phyloP scores from a whole-genome alignment of 1,140 invertebrate genomes.

The Anastrepha ludens region DNA sequence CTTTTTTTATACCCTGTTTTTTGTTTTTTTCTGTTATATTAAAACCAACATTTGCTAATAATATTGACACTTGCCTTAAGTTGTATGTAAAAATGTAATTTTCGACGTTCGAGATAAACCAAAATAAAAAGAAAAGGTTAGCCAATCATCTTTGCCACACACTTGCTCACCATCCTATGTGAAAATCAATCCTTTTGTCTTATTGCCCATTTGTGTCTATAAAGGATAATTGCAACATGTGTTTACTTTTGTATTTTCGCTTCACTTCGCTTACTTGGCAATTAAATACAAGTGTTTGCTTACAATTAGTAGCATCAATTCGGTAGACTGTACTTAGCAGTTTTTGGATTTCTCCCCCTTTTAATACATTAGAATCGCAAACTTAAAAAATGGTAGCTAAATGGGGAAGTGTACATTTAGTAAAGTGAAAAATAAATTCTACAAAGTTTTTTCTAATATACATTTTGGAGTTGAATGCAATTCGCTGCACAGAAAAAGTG shows the following conservation, averaged over 20 bases:
- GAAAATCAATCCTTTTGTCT: slow-evolving; percentile 45
- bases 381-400: background rate
- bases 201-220: slow-evolving; percentile 12
- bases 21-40: slow-evolving; percentile 9
- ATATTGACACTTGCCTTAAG: slow-evolving; percentile 50
- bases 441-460: no score
- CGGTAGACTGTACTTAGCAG: background rate
- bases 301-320: slow-evolving; percentile 7
- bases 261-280: slow-evolving; percentile 32
- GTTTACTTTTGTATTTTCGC: slow-evolving; percentile 49
- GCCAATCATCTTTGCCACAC: slow-evolving; percentile 33
- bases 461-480: no score
- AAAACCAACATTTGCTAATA: slow-evolving; percentile 47
- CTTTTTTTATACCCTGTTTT: background rate
- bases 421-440: no score
- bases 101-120: background rate
- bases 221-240: slow-evolving; percentile 51
- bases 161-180: background rate
- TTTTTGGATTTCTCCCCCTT: background rate
- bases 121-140: slow-evolving; percentile 30
- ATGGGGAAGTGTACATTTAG: no score
- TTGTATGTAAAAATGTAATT: slow-evolving; percentile 44
- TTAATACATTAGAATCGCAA: background rate
- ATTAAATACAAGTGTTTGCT: slow-evolving; percentile 49
- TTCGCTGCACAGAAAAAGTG: no score